Base-by-base conservation (phyloP, 2,113 vertebrate species). In the Phoenicopterus ruber region DNA sequence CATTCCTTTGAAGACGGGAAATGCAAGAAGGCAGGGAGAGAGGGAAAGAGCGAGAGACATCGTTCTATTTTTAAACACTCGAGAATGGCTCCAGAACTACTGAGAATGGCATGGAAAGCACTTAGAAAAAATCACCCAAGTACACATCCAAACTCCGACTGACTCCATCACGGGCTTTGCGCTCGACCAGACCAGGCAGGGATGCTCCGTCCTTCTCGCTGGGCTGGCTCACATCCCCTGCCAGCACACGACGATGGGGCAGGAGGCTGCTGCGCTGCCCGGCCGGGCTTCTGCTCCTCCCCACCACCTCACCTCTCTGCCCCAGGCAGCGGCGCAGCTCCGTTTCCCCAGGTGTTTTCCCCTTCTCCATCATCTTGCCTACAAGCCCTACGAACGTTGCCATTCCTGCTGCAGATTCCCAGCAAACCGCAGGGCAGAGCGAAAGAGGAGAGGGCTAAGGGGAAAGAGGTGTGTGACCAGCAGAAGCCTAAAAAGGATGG, bases 81-180 rank as follows among this genome's bases (percentile, higher is more conserved):
- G 81, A 91, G 55, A 90, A 76, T 50, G 91, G 87, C 91, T 97
- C 91, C 94, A 95, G 93, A 62, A 29, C 58, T 81, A 78, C 94
- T 90, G n/a, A 88, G 78, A 90, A 72, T 24, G 50, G 89, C 66
- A 93, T 1, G 21, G 62, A 82, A 95, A 95, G 74, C 57, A 50
- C 84, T 90, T 69, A 69, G 49, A n/a, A 29, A 40, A 89, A 72
- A 36, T 12, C 57, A 59, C 32, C 9, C 34, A 72, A 59, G 57
- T 32, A 49, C 62, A 76, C 46, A 72, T 38, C 31, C 49, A 72
- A 38, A 65, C 55, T 34, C 46, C 0, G 0, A 1, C 65, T 32
- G 86, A 18, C 86, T 86, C 47, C 55, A 55, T 4, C 24, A 21
- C 0, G 0, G 55, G 82, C 79, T 66, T 55, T 32, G 36, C 2